Percentiles rank a stretch among this genome's conserved stretches.
Evolutionary conservation across 2,797 vertebrate species (phyloP).

Genomic region (Taenioides sp.): DNA sequence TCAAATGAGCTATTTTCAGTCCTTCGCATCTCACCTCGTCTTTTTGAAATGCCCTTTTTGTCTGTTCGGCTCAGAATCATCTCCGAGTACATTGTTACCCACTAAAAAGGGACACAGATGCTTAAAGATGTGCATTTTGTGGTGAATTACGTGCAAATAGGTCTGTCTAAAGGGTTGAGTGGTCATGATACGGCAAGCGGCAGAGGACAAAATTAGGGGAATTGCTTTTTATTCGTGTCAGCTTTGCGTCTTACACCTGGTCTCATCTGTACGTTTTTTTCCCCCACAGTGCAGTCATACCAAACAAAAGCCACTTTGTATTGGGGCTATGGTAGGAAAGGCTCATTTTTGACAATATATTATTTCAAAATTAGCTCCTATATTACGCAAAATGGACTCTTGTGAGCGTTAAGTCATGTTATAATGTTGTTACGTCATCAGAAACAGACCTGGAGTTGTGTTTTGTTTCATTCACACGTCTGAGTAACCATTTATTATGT

Average conservation of each 20-base stretch:
- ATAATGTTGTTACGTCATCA: no score
- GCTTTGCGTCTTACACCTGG: background rate
- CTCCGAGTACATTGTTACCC: slow-evolving; percentile 13
- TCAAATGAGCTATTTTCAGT: slow-evolving; percentile 56
- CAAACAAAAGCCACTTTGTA: no score
- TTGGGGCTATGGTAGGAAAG: no score
- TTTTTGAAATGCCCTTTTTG: slow-evolving; percentile 46
- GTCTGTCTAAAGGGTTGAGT: background rate
- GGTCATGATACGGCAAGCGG: background rate
- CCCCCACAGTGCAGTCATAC: no score
- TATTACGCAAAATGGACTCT: no score
- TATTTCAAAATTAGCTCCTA: no score
- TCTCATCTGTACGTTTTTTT: no score
- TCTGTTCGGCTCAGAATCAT: slow-evolving; percentile 36
- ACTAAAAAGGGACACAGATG: slow-evolving; percentile 12
- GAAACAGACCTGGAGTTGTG: no score
- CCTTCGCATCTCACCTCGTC: slow-evolving; percentile 38
- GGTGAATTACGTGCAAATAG: slow-evolving; percentile 15
- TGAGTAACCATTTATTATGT: no score
- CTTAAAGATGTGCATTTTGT: slow-evolving; percentile 25
- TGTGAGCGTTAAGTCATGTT: no score
- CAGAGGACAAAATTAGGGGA: background rate
- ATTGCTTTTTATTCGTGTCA: slow-evolving; percentile 3
- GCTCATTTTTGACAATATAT: no score
- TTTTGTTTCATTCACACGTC: no score